These are phyloP conservation scores for Perca schrenkii DNA, from an alignment of 2,113 vertebrate species.

Conservation along the genomic window DNA sequence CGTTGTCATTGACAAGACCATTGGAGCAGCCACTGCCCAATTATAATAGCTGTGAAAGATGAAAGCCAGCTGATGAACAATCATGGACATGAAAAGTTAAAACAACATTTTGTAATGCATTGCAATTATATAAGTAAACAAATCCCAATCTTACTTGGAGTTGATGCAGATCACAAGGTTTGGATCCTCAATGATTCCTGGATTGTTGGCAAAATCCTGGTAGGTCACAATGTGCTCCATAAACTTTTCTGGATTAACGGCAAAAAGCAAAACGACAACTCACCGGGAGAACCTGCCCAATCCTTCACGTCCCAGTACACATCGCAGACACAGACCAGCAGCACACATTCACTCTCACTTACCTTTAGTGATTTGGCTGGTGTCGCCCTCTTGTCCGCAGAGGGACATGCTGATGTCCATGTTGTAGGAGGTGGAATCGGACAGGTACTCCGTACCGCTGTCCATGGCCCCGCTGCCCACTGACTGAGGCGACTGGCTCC, in stretches of 20 bases:
- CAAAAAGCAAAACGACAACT: background rate
- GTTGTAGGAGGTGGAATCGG: slow-evolving; percentile 73
- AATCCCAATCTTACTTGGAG: slow-evolving; percentile 86
- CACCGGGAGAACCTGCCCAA: background rate
- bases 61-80: slow-evolving; percentile 4
- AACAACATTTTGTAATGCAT: background rate
- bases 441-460: slow-evolving; percentile 75
- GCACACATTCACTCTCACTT: slow-evolving; percentile 6
- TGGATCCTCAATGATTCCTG: slow-evolving; percentile 91
- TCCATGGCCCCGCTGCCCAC: slow-evolving; percentile 77
- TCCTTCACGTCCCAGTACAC: background rate
- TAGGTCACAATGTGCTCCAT: slow-evolving; percentile 89
- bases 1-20: slow-evolving; percentile 92
- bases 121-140: background rate
- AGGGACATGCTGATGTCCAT: slow-evolving; percentile 89
- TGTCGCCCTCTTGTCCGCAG: slow-evolving; percentile 88
- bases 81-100: background rate
- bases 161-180: slow-evolving; percentile 94
- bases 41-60: slow-evolving; percentile 90
- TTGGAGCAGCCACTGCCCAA: slow-evolving; percentile 96
- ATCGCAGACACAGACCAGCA: background rate
- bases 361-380: slow-evolving; percentile 89
- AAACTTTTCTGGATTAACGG: slow-evolving; percentile 87
- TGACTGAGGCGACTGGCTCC: slow-evolving; percentile 80
- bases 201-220: slow-evolving; percentile 90